These are phyloP conservation scores for Daubentonia madagascariensis DNA, from an alignment of 2,113 vertebrate genomes.

Conservation along the genomic window DNA sequence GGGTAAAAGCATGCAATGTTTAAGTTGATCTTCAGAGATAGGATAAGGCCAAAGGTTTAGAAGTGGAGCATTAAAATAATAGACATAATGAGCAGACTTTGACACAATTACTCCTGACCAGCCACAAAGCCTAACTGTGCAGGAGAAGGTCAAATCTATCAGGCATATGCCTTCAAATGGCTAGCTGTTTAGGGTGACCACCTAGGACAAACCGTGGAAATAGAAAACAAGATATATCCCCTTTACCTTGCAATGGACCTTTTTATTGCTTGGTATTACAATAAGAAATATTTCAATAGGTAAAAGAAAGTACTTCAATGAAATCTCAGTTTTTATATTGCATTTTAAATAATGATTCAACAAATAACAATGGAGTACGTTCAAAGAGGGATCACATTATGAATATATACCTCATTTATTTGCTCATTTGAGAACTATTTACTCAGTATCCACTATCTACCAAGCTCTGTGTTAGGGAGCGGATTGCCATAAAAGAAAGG, in stretches of 20 bases:
- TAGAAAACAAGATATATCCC: neutral
- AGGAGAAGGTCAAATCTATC: neutral
- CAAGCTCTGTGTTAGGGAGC: neutral
- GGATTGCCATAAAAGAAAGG: neutral
- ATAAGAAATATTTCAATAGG: neutral
- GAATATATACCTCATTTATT: neutral
- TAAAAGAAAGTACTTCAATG: neutral
- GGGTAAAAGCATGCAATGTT: neutral
- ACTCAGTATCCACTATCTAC: neutral
- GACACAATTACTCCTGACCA: neutral
- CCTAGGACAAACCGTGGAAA: neutral
- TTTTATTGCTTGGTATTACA: neutral
- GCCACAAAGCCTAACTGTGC: neutral
- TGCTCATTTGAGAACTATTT: neutral
- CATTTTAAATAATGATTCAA: conserved; percentile 3
- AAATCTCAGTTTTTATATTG: neutral
- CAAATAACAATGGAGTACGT: neutral
- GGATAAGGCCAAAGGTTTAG: neutral
- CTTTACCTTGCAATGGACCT: neutral
- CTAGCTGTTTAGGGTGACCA: neutral
- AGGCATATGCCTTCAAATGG: neutral
- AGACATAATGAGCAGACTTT: neutral
- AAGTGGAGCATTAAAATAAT: neutral
- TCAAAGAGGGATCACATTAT: neutral
- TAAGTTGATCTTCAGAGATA: neutral